Percentiles rank a stretch among this genome's conserved stretches.
Evolutionary conservation across 2,888 invertebrate species (phyloP).

Genomic region (Drosophila peninsularis): DNA sequence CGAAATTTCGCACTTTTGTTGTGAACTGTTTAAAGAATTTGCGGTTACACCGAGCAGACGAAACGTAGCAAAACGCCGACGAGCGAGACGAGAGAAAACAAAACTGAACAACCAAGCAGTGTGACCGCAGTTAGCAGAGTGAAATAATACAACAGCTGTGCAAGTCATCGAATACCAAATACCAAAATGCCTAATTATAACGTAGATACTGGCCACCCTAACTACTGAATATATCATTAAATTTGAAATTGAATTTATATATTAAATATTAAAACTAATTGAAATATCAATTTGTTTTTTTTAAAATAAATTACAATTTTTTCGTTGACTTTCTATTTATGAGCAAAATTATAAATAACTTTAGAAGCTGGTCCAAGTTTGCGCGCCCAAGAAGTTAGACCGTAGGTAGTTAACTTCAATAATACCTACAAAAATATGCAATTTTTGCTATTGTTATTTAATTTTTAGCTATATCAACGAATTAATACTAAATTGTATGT

Average conservation of each 20-base stretch:
- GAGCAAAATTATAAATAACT: constrained; percentile 24
- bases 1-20: constrained; percentile 57
- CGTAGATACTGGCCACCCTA: constrained; percentile 11
- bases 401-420: neutral
- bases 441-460: neutral
- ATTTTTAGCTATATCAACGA: neutral
- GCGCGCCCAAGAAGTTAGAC: neutral
- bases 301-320: too few species aligned
- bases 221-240: neutral
- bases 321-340: too few species aligned
- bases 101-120: constrained; percentile 50
- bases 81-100: constrained; percentile 68
- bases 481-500: neutral
- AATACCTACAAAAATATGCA: too few species aligned
- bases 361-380: constrained; percentile 51
- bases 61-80: constrained; percentile 77
- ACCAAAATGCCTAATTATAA: neutral
- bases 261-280: too few species aligned
- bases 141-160: constrained; percentile 19
- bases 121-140: constrained; percentile 19
- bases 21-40: constrained; percentile 60
- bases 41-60: constrained; percentile 70
- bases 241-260: neutral
- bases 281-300: too few species aligned
- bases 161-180: constrained; percentile 18